Conservation (phyloP, 1,140 invertebrate species). For the Venustaconcha ellipsiformis region DNA sequence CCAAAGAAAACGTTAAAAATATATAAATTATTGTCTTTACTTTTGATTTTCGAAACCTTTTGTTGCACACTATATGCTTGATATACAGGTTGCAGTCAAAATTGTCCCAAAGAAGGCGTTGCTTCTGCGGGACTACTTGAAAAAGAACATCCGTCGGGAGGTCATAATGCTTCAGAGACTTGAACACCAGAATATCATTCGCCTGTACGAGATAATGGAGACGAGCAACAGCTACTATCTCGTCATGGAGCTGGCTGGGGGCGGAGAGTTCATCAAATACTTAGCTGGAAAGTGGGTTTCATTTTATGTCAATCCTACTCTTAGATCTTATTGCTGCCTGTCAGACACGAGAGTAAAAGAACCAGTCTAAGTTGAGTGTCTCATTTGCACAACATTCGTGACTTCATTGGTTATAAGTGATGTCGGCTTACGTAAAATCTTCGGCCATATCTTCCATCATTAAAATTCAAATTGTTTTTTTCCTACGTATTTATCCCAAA, state of each 20-base stretch:
- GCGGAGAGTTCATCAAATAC: slow-evolving; percentile 59
- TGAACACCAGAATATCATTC: slow-evolving; percentile 61
- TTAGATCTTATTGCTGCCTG: too few species aligned
- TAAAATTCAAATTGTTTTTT: too few species aligned
- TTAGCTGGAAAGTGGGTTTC: slow-evolving; percentile 47
- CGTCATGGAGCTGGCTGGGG: slow-evolving; percentile 60
- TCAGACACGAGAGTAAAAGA: too few species aligned
- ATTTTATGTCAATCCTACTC: too few species aligned
- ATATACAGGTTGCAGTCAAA: slow-evolving; percentile 63
- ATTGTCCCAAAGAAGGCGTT: slow-evolving; percentile 60
- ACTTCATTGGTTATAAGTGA: too few species aligned
- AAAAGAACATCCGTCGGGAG: slow-evolving; percentile 59
- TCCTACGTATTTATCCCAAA: too few species aligned
- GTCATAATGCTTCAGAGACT: slow-evolving; percentile 60
- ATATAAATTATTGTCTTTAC: background rate
- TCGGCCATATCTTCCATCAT: too few species aligned
- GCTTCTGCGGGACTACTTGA: slow-evolving; percentile 51
- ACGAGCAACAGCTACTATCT: slow-evolving; percentile 66
- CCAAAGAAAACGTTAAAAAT: background rate
- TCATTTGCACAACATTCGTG: too few species aligned
- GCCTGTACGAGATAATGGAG: slow-evolving; percentile 66
- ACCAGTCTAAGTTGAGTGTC: too few species aligned
- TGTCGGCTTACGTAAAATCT: too few species aligned
- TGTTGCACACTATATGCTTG: background rate
- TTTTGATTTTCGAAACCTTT: too few species aligned